These are phyloP conservation scores for Ophion obscuratus DNA, from an alignment of 2,888 invertebrate genomes.

Conservation along the genomic window DNA sequence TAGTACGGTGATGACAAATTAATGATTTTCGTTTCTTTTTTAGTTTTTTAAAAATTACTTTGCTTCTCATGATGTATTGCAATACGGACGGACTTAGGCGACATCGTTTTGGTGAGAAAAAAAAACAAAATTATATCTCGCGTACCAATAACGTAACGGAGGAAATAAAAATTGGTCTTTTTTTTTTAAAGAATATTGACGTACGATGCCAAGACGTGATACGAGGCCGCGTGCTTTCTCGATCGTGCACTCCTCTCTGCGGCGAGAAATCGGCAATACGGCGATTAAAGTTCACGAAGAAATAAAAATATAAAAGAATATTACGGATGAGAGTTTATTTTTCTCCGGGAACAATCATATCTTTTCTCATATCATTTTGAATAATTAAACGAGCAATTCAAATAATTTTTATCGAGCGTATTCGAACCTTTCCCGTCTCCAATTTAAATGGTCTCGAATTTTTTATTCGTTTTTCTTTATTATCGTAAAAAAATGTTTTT, in stretches of 20 bases:
- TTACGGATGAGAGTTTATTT: no score
- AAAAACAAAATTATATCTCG: slow-evolving; percentile 22
- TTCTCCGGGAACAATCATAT: no score
- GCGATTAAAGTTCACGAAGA: neutral
- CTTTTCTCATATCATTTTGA: neutral
- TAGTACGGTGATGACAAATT: slow-evolving; percentile 77
- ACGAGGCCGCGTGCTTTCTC: slow-evolving; percentile 54
- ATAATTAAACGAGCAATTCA: neutral
- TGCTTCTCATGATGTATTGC: slow-evolving; percentile 27
- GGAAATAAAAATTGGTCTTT: slow-evolving; percentile 42
- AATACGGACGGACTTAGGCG: slow-evolving; percentile 53
- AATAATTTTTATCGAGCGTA: no score
- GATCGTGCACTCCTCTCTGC: slow-evolving; percentile 19
- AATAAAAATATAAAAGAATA: neutral
- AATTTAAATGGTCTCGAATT: neutral
- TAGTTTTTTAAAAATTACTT: slow-evolving; percentile 30
- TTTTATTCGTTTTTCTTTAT: neutral
- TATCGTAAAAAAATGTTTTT: neutral
- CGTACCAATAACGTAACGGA: slow-evolving; percentile 30
- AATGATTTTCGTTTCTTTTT: slow-evolving; percentile 50
- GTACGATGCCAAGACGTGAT: slow-evolving; percentile 62
- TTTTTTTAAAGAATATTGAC: slow-evolving; percentile 39
- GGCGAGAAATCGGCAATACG: neutral
- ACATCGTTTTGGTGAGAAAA: slow-evolving; percentile 27
- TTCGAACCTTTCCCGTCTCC: no score